Conservation (phyloP, 2,113 vertebrate species). For the Sterna hirundo region DNA sequence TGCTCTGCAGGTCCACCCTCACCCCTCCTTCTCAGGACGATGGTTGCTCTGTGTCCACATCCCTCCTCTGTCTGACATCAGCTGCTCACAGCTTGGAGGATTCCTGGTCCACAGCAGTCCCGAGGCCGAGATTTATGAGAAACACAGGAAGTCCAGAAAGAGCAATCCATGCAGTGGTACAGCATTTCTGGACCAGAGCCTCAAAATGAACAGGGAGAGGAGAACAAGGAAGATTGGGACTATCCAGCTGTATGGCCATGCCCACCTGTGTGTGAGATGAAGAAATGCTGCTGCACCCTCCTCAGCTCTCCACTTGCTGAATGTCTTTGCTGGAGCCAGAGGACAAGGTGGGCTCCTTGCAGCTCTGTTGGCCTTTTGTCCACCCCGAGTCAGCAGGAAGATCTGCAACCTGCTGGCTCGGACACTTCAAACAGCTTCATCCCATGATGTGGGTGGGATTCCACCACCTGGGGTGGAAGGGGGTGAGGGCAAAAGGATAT, state of each 20-base stretch:
- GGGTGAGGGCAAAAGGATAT: too few species aligned
- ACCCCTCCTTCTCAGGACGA: not conserved
- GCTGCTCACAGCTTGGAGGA: not conserved
- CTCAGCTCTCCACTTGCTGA: not conserved
- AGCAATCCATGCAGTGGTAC: not conserved
- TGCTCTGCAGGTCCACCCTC: not conserved
- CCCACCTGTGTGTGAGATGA: not conserved
- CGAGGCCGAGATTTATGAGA: not conserved
- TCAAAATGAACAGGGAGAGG: not conserved
- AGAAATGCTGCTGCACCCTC: not conserved
- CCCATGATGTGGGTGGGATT: too few species aligned
- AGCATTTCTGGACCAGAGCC: not conserved
- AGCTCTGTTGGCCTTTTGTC: not conserved
- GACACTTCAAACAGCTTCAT: not conserved
- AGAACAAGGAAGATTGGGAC: not conserved
- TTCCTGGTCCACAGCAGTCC: not conserved
- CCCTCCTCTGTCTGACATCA: not conserved
- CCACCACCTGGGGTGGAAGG: not conserved
- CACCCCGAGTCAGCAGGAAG: not conserved
- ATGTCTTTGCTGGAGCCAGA: not conserved
- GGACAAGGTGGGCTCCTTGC: not conserved
- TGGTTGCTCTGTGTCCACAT: not conserved
- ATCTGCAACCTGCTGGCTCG: fast-evolving
- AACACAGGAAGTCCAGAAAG: not conserved
- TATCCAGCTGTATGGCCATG: not conserved